These are phyloP conservation scores for Mico argentatus DNA, from an alignment of 2,797 vertebrate species.

Conservation along the genomic window DNA sequence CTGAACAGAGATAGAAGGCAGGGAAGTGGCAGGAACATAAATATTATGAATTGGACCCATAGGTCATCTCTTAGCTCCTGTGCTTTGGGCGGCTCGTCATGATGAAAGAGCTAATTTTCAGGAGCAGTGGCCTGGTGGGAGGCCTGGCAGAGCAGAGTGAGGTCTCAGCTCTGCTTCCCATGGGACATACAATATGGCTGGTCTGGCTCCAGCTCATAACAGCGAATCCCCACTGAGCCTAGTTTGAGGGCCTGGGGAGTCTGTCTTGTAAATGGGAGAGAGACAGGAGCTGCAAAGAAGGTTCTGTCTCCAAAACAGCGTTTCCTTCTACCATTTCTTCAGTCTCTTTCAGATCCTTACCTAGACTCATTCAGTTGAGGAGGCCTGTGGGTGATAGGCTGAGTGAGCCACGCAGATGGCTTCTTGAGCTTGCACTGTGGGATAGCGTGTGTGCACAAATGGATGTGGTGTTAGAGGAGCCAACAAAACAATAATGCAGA, in stretches of 20 bases:
- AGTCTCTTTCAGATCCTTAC: not conserved
- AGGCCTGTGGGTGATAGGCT: not conserved
- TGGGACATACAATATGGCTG: not conserved
- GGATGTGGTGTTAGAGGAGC: too few species aligned
- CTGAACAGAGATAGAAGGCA: not conserved
- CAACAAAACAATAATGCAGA: fast-evolving
- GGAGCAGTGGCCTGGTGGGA: not conserved
- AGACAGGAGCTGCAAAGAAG: not conserved
- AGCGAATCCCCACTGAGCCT: not conserved
- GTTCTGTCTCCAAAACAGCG: not conserved
- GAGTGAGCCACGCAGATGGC: fast-evolving
- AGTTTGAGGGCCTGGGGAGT: not conserved
- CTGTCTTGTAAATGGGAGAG: not conserved
- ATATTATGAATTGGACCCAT: constrained; percentile 32
- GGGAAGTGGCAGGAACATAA: constrained; percentile 27
- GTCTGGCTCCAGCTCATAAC: not conserved
- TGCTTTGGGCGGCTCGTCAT: not conserved
- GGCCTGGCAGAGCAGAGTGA: not conserved
- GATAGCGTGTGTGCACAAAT: not conserved
- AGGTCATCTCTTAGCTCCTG: constrained; percentile 41
- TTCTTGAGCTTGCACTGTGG: fast-evolving
- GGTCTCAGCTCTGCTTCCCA: not conserved
- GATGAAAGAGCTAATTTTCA: constrained; percentile 66
- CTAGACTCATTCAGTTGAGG: not conserved
- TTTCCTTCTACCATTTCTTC: not conserved